Percentiles rank a stretch among this genome's conserved stretches.
Evolutionary conservation across 2,797 vertebrate species (phyloP).

Genomic region (Muscicapa comitata): DNA sequence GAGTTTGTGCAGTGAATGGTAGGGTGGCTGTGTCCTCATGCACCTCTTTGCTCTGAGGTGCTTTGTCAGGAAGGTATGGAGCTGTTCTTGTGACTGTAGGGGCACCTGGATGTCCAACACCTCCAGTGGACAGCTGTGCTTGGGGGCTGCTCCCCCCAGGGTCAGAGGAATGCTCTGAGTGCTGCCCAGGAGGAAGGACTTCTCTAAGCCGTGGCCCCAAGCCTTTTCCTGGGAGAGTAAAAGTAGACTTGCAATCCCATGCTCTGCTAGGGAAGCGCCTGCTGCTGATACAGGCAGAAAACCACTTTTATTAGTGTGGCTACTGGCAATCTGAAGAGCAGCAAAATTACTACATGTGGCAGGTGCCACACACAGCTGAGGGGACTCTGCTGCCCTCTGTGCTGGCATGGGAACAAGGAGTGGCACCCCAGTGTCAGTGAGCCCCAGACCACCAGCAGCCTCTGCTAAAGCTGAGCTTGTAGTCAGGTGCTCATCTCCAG

Average conservation of each 20-base stretch:
- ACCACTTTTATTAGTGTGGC: neutral
- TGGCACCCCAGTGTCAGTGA: neutral
- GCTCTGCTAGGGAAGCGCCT: neutral
- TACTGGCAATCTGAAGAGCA: neutral
- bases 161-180: neutral
- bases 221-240: neutral
- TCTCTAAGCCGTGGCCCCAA: fast-evolving
- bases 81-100: neutral
- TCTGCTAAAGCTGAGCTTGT: neutral
- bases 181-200: neutral
- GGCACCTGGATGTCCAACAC: fast-evolving
- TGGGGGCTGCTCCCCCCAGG: neutral
- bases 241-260: neutral
- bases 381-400: neutral
- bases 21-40: neutral
- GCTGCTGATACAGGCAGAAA: neutral
- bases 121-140: neutral
- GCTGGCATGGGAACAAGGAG: neutral
- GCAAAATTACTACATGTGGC: neutral
- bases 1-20: neutral
- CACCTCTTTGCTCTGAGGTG: neutral
- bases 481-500: neutral
- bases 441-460: neutral
- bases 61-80: neutral
- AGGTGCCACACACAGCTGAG: fast-evolving